Evolutionary conservation across 2,888 invertebrate genomes (phyloP).

Genomic region (Epinotia brunnichana): DNA sequence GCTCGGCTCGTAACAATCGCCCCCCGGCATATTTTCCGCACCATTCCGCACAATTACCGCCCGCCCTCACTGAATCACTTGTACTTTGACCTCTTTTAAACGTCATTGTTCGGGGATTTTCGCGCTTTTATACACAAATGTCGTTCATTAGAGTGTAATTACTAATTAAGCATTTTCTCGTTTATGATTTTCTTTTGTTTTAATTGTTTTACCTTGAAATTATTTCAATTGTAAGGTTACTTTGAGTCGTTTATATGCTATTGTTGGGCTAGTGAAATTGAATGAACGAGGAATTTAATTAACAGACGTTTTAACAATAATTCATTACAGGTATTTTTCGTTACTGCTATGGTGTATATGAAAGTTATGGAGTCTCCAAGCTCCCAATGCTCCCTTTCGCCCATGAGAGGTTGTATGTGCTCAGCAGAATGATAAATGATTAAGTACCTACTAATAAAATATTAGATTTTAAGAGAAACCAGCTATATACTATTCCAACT

Average conservation of each 20-base stretch:
- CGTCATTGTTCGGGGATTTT: slow-evolving; percentile 48
- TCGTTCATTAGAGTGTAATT: slow-evolving; percentile 37
- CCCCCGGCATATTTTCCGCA: slow-evolving; percentile 56
- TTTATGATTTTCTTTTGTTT: slow-evolving; percentile 22
- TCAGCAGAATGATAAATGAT: background rate
- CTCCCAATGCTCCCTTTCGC: background rate
- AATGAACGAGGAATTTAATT: background rate
- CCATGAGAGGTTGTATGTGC: background rate
- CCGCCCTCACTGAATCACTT: slow-evolving; percentile 50
- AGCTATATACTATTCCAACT: too few species aligned
- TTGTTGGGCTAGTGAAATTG: background rate
- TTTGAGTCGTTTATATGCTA: background rate
- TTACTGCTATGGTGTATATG: background rate
- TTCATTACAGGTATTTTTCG: background rate
- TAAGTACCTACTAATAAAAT: too few species aligned
- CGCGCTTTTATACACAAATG: slow-evolving; percentile 47
- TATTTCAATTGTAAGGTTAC: slow-evolving; percentile 13
- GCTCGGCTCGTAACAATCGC: slow-evolving; percentile 47
- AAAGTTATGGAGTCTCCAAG: background rate
- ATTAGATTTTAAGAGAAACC: background rate
- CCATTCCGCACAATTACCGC: slow-evolving; percentile 54
- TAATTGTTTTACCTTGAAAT: slow-evolving; percentile 6
- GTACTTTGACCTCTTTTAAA: slow-evolving; percentile 55
- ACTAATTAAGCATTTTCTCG: slow-evolving; percentile 31
- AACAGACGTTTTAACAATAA: too few species aligned